Percentiles rank a stretch among this genome's conserved stretches.
phyloP scores from a whole-genome alignment of 2,888 invertebrate species.

The Polydrusus tereticollis region DNA sequence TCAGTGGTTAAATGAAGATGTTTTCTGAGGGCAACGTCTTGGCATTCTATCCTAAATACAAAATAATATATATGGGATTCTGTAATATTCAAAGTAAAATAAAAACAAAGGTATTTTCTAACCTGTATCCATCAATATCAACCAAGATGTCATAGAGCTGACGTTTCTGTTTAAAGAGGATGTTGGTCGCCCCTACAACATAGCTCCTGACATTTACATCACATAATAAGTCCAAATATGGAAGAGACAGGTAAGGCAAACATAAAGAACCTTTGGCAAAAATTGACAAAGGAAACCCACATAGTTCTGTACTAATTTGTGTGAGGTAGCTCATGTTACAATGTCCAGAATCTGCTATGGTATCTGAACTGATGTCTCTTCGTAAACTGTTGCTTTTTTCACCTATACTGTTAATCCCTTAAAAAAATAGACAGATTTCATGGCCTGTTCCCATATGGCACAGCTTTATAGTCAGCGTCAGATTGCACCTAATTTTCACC shows the following conservation, averaged over 20 bases:
- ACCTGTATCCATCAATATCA: slow-evolving; percentile 79
- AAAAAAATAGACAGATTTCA: not conserved
- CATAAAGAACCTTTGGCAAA: slow-evolving; percentile 94
- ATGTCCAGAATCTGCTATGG: slow-evolving; percentile 71
- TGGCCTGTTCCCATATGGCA: no score
- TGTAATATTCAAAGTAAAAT: not conserved
- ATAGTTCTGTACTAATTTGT: slow-evolving; percentile 78
- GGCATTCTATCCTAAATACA: slow-evolving; percentile 77
- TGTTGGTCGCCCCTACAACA: slow-evolving; percentile 97
- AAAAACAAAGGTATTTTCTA: not conserved
- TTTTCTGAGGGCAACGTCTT: slow-evolving; percentile 83
- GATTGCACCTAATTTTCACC: no score
- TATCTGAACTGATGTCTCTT: slow-evolving; percentile 79
- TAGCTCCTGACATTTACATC: slow-evolving; percentile 89
- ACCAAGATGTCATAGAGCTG: slow-evolving; percentile 93
- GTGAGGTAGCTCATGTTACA: slow-evolving; percentile 75
- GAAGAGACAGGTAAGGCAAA: slow-evolving; percentile 94
- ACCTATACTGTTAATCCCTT: slow-evolving; percentile 45
- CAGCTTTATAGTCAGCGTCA: no score
- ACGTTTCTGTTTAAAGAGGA: slow-evolving; percentile 95
- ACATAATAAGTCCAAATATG: slow-evolving; percentile 91
- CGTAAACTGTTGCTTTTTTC: slow-evolving; percentile 71
- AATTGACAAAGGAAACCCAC: slow-evolving; percentile 88
- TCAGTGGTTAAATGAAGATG: slow-evolving; percentile 93
- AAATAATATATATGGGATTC: no score